phyloP scores from a whole-genome alignment of 2,797 vertebrate species.

The Echiichthys vipera region DNA sequence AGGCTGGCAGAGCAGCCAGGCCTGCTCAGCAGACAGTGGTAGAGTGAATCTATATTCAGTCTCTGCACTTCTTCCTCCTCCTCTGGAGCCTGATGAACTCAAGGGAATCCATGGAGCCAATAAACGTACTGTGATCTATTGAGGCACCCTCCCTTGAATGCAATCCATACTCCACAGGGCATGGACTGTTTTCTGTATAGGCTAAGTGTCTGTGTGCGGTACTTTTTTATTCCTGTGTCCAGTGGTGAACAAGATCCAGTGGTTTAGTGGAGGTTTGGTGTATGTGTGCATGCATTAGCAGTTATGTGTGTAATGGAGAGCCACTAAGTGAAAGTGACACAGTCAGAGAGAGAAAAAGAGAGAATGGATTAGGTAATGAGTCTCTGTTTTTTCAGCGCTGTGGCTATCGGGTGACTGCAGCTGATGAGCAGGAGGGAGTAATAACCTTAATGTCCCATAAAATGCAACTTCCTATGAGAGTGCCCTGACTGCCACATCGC shows the following conservation, averaged over 20 bases:
- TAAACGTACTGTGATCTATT: constrained; percentile 72
- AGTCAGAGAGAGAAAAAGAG: constrained; percentile 29
- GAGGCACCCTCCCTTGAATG: constrained; percentile 58
- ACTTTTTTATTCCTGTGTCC: constrained; percentile 33
- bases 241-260: constrained; percentile 4
- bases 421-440: constrained; percentile 42
- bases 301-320: constrained; percentile 4
- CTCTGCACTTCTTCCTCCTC: constrained; percentile 57
- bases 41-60: constrained; percentile 78
- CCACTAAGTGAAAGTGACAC: constrained; percentile 45
- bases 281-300: constrained; percentile 29
- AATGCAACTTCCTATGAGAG: constrained; percentile 35
- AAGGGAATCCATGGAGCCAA: constrained; percentile 71
- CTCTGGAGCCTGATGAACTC: constrained; percentile 74
- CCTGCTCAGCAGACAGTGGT: constrained; percentile 67
- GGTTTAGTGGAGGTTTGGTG: constrained; percentile 29
- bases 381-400: constrained; percentile 33
- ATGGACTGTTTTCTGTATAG: constrained; percentile 16
- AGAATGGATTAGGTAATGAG: constrained; percentile 49
- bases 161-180: constrained; percentile 53
- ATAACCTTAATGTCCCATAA: constrained; percentile 45
- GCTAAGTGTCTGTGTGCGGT: constrained; percentile 26
- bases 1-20: constrained; percentile 61
- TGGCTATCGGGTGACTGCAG: constrained; percentile 40
- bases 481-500: constrained; percentile 23